Base-by-base conservation (phyloP, 2,888 invertebrate genomes). In the Bombylius discolor region DNA sequence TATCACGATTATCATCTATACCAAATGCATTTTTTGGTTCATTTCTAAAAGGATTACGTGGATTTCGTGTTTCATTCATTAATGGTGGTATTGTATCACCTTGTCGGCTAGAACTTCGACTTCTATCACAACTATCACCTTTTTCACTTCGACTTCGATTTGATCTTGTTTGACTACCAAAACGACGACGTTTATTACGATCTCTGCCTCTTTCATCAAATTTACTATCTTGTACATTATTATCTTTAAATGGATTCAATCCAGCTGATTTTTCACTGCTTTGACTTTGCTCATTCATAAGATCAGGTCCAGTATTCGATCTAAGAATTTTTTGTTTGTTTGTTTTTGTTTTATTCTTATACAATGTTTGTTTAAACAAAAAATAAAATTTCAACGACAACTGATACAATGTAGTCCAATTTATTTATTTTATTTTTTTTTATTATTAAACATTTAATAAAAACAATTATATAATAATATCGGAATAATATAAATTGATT, bases 11-110 rank as follows among this genome's bases (percentile, higher is more conserved):
- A 8, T 49, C 11, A 4, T 47, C 6, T 45, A 36, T 47, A 34
- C 49, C 47, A 5, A 52, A 48, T 33, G n/a, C 12, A 46, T 49
- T 36, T 36, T 36, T 56, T 46, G 8, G 31, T 13, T 52, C 49
- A 7, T 49, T 55, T 47, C 39, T 47, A 32, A 55, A 55, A 13
- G 56, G 56, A 56, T 56, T 56, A 36, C 56, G 51, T 44, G 33
- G 31, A 47, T 32, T 46, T 39, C 51, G 47, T 33, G 14, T 9
- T 42, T 42, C 39, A 42, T 11, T 42, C 11, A 11, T 42, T 11
- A 11, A 11, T 11, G 36, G 6, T 8, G 39, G 4, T 4, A 42
- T 8, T 44, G 47, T 11, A 23, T 51, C 51, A 7, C 6, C 31
- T 31, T 47, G 47, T 14, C 49, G 48, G 4, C 52, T 51, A 7